Percentiles rank a stretch among this genome's conserved stretches.
phyloP scores from a whole-genome alignment of 1,140 invertebrate genomes.

The Zophobas morio region DNA sequence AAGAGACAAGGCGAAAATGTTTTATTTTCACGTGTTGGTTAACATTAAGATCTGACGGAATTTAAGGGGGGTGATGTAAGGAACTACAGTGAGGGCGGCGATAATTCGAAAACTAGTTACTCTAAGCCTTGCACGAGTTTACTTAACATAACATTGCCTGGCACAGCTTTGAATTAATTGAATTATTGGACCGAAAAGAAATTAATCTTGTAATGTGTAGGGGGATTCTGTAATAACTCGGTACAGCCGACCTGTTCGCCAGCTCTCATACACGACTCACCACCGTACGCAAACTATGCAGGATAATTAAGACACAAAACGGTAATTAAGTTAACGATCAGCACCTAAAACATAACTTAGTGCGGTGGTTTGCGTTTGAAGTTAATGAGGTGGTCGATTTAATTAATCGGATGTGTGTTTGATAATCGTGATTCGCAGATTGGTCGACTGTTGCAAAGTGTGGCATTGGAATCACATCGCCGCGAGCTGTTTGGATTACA shows the following conservation, averaged over 20 bases:
- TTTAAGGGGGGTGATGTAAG: neutral
- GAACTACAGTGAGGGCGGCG: conserved; percentile 4
- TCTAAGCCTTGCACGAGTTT: conserved; percentile 60
- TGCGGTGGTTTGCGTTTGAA: conserved; percentile 41
- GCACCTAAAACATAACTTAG: conserved; percentile 36
- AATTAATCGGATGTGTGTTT: conserved; percentile 36
- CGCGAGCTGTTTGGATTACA: conserved; percentile 59
- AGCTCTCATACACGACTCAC: conserved; percentile 27
- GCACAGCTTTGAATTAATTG: conserved; percentile 65
- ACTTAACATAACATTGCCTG: conserved; percentile 63
- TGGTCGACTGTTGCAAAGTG: conserved; percentile 55
- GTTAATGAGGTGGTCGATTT: conserved; percentile 35
- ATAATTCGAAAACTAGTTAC: conserved; percentile 61
- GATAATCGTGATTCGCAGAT: conserved; percentile 32
- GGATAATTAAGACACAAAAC: conserved; percentile 47
- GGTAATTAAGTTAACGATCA: conserved; percentile 46
- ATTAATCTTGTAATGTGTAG: conserved; percentile 65
- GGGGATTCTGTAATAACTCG: conserved; percentile 60
- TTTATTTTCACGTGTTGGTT: neutral
- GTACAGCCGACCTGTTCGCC: conserved; percentile 52
- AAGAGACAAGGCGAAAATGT: neutral
- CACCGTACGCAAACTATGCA: conserved; percentile 32
- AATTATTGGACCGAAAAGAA: conserved; percentile 67
- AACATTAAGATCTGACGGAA: neutral
- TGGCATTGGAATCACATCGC: conserved; percentile 60